These are phyloP conservation scores for Stenoptilia bipunctidactyla DNA, from an alignment of 2,888 invertebrate species.

Conservation along the genomic window DNA sequence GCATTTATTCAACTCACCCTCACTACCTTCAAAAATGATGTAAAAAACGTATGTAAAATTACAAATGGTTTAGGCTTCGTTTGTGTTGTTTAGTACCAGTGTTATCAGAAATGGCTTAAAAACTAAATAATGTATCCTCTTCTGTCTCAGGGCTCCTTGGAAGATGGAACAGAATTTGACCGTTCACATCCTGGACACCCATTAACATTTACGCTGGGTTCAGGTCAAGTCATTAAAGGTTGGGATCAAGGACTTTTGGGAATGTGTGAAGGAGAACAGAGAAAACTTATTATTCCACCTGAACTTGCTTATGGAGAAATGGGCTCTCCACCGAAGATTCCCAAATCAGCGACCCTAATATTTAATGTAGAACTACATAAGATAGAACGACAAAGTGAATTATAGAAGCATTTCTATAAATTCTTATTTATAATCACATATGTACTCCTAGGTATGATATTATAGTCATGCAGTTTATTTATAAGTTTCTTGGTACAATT, in stretches of 20 bases:
- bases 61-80: too few species aligned
- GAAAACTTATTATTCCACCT: slow-evolving; percentile 87
- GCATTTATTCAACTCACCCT: too few species aligned
- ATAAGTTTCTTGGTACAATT: too few species aligned
- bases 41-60: too few species aligned
- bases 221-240: slow-evolving; percentile 89
- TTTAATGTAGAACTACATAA: slow-evolving; percentile 86
- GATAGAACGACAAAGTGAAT: slow-evolving; percentile 76
- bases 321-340: slow-evolving; percentile 87
- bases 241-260: slow-evolving; percentile 92
- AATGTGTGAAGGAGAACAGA: slow-evolving; percentile 90
- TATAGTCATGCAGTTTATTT: too few species aligned
- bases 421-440: slow-evolving; percentile 3
- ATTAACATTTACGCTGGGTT: slow-evolving; percentile 84
- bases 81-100: too few species aligned
- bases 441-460: too few species aligned
- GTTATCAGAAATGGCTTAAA: too few species aligned
- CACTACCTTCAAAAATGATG: too few species aligned
- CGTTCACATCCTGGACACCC: slow-evolving; percentile 82
- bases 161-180: slow-evolving; percentile 90
- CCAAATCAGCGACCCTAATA: slow-evolving; percentile 81
- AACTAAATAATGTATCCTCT: too few species aligned
- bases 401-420: slow-evolving; percentile 41
- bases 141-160: slow-evolving; percentile 78
- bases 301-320: slow-evolving; percentile 86